Conservation (phyloP, 1,140 invertebrate species). For the Drosophila orena region DNA sequence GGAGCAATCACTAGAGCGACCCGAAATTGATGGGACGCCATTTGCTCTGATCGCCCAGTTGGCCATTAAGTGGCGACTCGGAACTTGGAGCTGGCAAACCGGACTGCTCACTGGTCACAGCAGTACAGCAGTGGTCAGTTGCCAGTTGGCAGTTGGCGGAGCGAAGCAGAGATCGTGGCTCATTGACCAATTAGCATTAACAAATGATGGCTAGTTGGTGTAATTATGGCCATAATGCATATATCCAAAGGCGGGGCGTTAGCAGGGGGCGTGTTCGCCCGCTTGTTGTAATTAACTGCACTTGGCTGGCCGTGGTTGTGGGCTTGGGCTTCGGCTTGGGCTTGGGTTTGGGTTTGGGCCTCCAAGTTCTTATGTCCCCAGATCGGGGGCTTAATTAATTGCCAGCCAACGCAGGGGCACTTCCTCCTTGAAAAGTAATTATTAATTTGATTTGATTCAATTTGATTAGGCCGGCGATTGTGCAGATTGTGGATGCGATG, state of each 20-base stretch:
- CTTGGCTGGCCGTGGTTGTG: constrained; percentile 7
- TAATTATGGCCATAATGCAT: constrained; percentile 81
- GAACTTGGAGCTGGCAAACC: constrained; percentile 2
- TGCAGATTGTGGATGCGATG: constrained; percentile 24
- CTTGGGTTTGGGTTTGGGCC: neutral
- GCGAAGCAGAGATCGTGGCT: constrained; percentile 32
- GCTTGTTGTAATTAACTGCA: constrained; percentile 46
- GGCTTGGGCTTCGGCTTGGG: neutral
- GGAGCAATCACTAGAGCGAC: constrained; percentile 29
- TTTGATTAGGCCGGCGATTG: constrained; percentile 71
- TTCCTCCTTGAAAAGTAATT: constrained; percentile 72
- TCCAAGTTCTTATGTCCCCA: constrained; percentile 19
- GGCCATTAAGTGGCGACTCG: constrained; percentile 25
- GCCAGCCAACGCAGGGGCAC: constrained; percentile 39
- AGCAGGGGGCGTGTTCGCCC: constrained; percentile 50
- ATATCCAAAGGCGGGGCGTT: constrained; percentile 62
- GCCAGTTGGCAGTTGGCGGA: too few relatives aligned
- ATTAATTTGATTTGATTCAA: constrained; percentile 84
- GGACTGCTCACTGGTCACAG: constrained; percentile 1
- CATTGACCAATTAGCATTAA: constrained; percentile 83
- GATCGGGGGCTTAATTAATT: constrained; percentile 33
- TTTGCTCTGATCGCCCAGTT: constrained; percentile 40
- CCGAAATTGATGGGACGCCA: constrained; percentile 44
- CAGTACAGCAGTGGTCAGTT: too few relatives aligned
- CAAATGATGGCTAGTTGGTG: constrained; percentile 82